Percentiles rank a stretch among this genome's conserved stretches.
These are phyloP conservation scores for Hybognathus amarus DNA, from an alignment of 2,797 vertebrate genomes.

Conservation along the genomic window DNA sequence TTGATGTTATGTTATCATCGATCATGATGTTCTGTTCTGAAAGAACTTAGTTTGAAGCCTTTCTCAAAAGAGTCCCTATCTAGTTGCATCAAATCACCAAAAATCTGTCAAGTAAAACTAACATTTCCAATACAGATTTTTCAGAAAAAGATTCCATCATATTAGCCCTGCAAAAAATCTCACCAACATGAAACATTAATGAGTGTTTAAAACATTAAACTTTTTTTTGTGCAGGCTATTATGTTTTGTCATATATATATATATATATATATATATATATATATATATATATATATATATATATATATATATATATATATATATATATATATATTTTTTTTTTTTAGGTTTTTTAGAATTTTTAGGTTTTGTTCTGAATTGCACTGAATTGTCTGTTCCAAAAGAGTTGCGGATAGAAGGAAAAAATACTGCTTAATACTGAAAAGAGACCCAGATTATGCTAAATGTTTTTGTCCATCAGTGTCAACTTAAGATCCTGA, in stretches of 20 bases:
- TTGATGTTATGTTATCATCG: constrained; percentile 1
- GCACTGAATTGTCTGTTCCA: background rate
- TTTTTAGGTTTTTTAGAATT: too few relatives aligned
- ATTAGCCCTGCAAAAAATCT: constrained; percentile 9
- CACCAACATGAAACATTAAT: background rate
- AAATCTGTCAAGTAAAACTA: background rate
- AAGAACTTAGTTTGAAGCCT: constrained; percentile 33
- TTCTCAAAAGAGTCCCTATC: constrained; percentile 3
- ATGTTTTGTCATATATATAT: too few relatives aligned
- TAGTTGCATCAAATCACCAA: background rate
- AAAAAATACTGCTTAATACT: background rate
- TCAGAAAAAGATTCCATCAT: background rate
- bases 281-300: too few relatives aligned
- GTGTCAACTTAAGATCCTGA: background rate
- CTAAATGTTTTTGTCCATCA: background rate
- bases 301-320: too few relatives aligned
- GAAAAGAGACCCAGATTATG: background rate
- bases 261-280: too few relatives aligned
- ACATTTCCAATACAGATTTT: background rate
- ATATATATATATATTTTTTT: too few relatives aligned
- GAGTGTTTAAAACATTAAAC: background rate
- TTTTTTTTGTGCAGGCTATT: background rate
- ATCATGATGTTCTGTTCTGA: background rate
- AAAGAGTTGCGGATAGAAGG: background rate
- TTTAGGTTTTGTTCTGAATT: background rate